Conservation (phyloP, 2,113 vertebrate genomes). For the Engystomops pustulosus region DNA sequence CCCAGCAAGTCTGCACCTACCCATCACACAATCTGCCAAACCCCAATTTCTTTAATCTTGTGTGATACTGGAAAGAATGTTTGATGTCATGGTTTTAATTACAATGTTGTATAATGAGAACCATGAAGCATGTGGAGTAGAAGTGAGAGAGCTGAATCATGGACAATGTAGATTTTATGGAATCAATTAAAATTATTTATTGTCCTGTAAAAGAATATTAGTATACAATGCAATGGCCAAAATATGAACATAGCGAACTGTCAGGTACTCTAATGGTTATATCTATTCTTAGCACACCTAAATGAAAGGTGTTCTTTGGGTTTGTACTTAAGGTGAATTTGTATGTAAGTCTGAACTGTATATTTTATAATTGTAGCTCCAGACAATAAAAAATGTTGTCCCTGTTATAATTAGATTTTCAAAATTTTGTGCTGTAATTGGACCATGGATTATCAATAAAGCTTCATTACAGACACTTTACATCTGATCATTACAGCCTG, state of each 20-base stretch:
- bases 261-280: background rate
- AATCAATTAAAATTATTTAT: slow-evolving; percentile 7
- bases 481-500: too few species aligned
- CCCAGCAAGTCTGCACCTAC: background rate
- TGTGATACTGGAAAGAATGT: background rate
- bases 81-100: background rate
- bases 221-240: background rate
- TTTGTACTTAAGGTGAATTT: too few species aligned
- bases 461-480: too few species aligned
- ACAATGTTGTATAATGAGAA: background rate
- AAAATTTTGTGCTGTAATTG: too few species aligned
- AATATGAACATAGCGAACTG: background rate
- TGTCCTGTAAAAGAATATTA: slow-evolving; percentile 4
- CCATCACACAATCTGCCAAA: background rate
- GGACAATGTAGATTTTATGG: background rate
- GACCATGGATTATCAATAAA: too few species aligned
- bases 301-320: too few species aligned
- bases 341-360: too few species aligned
- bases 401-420: too few species aligned
- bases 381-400: too few species aligned
- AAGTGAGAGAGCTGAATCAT: background rate
- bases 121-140: background rate
- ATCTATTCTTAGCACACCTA: background rate
- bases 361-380: too few species aligned
- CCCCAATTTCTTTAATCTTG: background rate